A percentile compares a stretch with the other conserved stretches of the same genome.
Evolutionary conservation across 2,113 vertebrate genomes (phyloP).

Genomic region (Dasyornis broadbenti): DNA sequence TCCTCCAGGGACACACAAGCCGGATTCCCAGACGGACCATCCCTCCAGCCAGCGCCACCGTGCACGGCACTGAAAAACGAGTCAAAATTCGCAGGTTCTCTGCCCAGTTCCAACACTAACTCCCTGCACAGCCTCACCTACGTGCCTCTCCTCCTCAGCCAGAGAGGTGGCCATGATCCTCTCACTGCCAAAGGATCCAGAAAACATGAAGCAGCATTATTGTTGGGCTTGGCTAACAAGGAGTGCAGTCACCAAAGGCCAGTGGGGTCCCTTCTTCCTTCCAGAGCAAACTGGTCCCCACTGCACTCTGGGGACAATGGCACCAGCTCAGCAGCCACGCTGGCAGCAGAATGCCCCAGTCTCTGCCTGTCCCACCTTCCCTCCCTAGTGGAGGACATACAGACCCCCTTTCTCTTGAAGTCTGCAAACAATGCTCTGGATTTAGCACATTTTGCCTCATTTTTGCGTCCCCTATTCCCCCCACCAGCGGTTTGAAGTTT

Average conservation of each 20-base stretch:
- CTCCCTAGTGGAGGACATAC: neutral
- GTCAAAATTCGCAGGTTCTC: neutral
- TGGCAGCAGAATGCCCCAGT: neutral
- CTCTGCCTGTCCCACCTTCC: neutral
- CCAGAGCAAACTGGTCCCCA: neutral
- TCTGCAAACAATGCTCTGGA: neutral
- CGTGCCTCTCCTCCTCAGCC: neutral
- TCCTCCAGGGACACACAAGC: neutral
- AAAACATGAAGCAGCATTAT: neutral
- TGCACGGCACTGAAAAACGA: fast-evolving
- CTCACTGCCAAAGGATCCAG: neutral
- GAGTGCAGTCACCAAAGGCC: neutral
- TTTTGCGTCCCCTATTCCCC: neutral
- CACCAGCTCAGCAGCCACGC: neutral
- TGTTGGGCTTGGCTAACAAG: neutral
- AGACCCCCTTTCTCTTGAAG: neutral
- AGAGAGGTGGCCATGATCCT: neutral
- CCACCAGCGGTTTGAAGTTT: conserved; percentile 9
- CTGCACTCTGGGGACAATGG: fast-evolving
- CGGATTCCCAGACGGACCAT: neutral
- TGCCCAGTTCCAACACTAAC: neutral
- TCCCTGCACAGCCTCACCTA: neutral
- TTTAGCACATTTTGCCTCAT: neutral
- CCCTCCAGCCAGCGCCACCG: neutral
- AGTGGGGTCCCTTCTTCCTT: neutral